Percentiles rank a stretch among this genome's conserved stretches.
Conservation (phyloP, 2,888 invertebrate species). For the Meta bourneti region DNA sequence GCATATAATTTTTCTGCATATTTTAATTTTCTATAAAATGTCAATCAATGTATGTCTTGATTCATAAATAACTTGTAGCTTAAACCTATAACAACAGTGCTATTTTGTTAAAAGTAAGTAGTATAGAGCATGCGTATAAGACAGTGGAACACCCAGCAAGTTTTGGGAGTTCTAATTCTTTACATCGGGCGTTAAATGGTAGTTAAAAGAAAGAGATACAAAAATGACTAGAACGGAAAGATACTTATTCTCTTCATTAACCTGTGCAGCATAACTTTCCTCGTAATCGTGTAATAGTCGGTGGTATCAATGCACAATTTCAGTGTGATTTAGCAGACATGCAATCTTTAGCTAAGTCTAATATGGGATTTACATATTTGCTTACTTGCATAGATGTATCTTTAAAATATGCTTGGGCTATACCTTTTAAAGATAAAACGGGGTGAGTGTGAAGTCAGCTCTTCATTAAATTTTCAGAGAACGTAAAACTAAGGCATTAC, state of each 20-base stretch:
- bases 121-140: too few species aligned
- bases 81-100: too few species aligned
- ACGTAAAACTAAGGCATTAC: conserved; percentile 73
- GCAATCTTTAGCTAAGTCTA: neutral
- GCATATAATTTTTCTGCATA: too few species aligned
- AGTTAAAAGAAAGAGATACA: neutral
- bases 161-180: neutral
- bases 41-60: too few species aligned
- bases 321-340: conserved; percentile 14
- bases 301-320: conserved; percentile 6
- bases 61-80: too few species aligned
- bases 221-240: neutral
- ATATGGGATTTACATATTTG: conserved; percentile 12
- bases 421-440: conserved; percentile 78
- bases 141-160: neutral
- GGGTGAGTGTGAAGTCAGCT: conserved; percentile 68
- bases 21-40: too few species aligned
- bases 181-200: neutral
- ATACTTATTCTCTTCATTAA: conserved; percentile 7
- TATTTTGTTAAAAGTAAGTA: too few species aligned
- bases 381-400: conserved; percentile 78
- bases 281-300: neutral
- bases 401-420: conserved; percentile 78
- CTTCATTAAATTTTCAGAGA: conserved; percentile 74
- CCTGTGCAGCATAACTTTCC: neutral